phyloP scores from a whole-genome alignment of 2,888 invertebrate genomes.

The Rhaphigaster nebulosa region DNA sequence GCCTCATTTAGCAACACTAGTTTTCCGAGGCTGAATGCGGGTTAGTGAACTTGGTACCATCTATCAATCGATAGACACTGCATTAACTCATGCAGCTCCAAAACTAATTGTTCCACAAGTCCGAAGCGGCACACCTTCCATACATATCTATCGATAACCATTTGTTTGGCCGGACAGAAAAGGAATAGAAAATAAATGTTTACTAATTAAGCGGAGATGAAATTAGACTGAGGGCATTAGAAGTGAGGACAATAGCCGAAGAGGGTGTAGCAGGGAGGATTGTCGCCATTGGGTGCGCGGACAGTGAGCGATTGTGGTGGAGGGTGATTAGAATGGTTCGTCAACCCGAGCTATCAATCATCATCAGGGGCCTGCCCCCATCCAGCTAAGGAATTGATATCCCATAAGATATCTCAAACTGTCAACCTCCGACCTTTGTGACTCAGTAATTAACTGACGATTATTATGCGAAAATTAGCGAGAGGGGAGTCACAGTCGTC shows the following conservation, averaged over 20 bases:
- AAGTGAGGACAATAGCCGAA: neutral
- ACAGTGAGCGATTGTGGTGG: conserved; percentile 37
- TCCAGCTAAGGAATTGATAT: conserved; percentile 27
- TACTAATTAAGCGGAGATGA: conserved; percentile 41
- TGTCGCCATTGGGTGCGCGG: conserved; percentile 18
- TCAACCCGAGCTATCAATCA: conserved; percentile 35
- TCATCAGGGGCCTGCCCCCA: conserved; percentile 29
- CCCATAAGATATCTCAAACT: conserved; percentile 9
- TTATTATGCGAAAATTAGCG: conserved; percentile 55
- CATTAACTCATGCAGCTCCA: neutral
- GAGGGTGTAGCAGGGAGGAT: conserved; percentile 27
- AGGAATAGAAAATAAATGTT: conserved; percentile 37
- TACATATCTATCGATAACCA: neutral
- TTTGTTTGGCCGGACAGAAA: neutral
- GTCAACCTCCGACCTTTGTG: conserved; percentile 21
- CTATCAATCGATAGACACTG: neutral
- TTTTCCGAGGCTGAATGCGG: neutral
- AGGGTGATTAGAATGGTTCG: conserved; percentile 32
- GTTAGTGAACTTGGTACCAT: conserved; percentile 3
- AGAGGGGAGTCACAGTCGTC: neutral
- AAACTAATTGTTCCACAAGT: neutral
- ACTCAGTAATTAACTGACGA: conserved; percentile 51
- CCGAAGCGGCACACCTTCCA: conserved; percentile 1
- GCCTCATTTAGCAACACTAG: neutral
- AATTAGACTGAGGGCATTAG: conserved; percentile 20